Evolutionary conservation across 2,888 invertebrate genomes (phyloP), one percentile per base, ranked within the genome.

Genomic region (Spodoptera exigua): DNA sequence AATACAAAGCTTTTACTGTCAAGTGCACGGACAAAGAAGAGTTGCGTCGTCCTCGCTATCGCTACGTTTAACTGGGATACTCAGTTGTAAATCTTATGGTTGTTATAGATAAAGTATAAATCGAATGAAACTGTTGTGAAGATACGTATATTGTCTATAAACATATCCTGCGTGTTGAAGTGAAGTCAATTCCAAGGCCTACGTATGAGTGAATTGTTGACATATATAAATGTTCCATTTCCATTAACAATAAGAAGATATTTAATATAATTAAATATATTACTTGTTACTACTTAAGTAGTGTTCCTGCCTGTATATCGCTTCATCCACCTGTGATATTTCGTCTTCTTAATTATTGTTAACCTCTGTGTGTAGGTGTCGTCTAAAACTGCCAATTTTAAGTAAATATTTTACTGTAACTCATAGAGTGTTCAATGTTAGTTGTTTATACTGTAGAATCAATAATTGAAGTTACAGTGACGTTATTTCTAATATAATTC

Each of bases 1-100:
- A 93, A 93, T 92, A 93, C 93, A 87, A 93, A 93, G 90, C 91
- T 93, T 86, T 89, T 92, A 87, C 90, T 92, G 81, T 92, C 92
- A 89, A 92, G 93, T 93, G 91, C 92, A 90, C 91, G 93, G 92
- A 94, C 94, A 93, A 93, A 94, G 94, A 88, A 91, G 87, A 89
- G 86, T 85, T 79, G 80, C 84, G 83, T 82, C 85, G 81, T 83
- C 81, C 80, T 81, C 74, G 79, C 83, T 86, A 78, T 81, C 73
- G 79, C 83, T 86, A 78, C 84, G 83, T 86, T 86, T 79, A 76
- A 67, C 78, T 79, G 76, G 77, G 76, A 82, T 84, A 84, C 79
- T 83, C 79, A 81, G 88, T 86, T 76, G 78, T 82, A 82, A 83
- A 80, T 68, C 76, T 76, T 75, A 83, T 81, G 86, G 86, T 87